Evolutionary conservation across 2,113 vertebrate genomes (phyloP), one percentile per base, ranked within the genome.

Genomic region (Nothoprocta perdicaria): DNA sequence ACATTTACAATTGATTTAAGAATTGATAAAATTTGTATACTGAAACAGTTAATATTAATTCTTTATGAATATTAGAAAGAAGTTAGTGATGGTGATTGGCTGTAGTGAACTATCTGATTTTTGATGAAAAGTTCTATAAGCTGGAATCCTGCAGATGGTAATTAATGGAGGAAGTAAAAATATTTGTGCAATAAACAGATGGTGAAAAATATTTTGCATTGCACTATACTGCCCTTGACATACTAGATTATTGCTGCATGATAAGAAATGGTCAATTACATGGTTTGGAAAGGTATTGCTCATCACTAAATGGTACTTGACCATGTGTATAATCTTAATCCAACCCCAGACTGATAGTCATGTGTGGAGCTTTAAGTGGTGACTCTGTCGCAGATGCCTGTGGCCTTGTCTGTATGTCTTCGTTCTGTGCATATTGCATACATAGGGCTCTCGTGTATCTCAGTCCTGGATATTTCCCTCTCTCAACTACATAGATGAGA

Each of bases 101-200:
- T 86, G 27, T 43, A 3, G 55, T 75, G 45, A 55, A 38, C n/a
- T 62, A n/a, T 72, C 55, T 84, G 24, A 24, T 72, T 74, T 94
- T 92, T 55, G 38, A 80, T 23, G 53, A 5, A 38, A 71, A 84
- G 46, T 88, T 87, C 57, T 55, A 48, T 61, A 81, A 75, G 23
- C 52, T 80, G 69, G 66, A 52, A 71, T 88, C 68, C 85, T 92
- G 65, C 72, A 94, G 82, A 66, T 67, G 76, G 85, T n/a, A 75
- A 67, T 73, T 83, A 85, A 84, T 57, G 33, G 76, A 88, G 46
- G 46, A 48, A 89, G 26, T 78, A 75, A 92, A 91, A 92, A 80
- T 81, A 84, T 80, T 84, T 92, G 57, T 4, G 3, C 60, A 78
- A 53, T 43, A 86, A 88, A 74, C 68, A 92, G 75, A 85, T 80